Evolutionary conservation across 1,140 invertebrate species (phyloP).

Genomic region (Drosophila sucinea): DNA sequence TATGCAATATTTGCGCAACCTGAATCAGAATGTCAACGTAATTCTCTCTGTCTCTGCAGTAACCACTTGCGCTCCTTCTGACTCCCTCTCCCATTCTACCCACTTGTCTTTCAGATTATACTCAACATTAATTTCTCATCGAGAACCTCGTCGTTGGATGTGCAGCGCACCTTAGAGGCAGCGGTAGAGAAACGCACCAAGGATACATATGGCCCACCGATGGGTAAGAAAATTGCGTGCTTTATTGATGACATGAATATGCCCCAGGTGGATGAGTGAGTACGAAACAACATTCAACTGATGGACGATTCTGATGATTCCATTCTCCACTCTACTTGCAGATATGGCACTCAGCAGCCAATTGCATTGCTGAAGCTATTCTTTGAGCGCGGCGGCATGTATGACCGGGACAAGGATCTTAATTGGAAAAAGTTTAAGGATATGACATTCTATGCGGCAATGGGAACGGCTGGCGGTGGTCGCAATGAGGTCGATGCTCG

Average conservation of each 20-base stretch:
- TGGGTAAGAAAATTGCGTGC: conserved; percentile 93
- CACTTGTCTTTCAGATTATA: conserved; percentile 84
- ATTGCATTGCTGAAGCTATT: conserved; percentile 94
- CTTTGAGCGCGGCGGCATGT: conserved; percentile 93
- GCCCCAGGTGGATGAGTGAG: conserved; percentile 89
- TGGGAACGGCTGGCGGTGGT: conserved; percentile 89
- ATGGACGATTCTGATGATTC: conserved; percentile 10
- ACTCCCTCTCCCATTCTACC: neutral
- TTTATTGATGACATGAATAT: conserved; percentile 98
- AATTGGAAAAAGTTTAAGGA: conserved; percentile 95
- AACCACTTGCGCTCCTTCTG: conserved; percentile 2
- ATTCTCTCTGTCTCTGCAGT: conserved; percentile 74
- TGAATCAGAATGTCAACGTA: conserved; percentile 89
- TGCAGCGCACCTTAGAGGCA: conserved; percentile 93
- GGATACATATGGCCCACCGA: conserved; percentile 93
- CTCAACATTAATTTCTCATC: conserved; percentile 95
- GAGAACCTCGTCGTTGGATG: conserved; percentile 93
- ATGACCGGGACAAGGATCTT: conserved; percentile 94
- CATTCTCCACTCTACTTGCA: conserved; percentile 81
- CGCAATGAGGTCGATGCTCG: conserved; percentile 94
- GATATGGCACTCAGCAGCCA: conserved; percentile 96
- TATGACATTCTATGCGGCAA: conserved; percentile 91
- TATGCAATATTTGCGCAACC: conserved; percentile 89
- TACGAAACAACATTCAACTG: conserved; percentile 29
- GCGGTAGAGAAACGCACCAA: conserved; percentile 94